Percentiles rank a stretch among this genome's conserved stretches.
phyloP scores from a whole-genome alignment of 1,140 invertebrate species.

The Trachymyrmex septentrionalis region DNA sequence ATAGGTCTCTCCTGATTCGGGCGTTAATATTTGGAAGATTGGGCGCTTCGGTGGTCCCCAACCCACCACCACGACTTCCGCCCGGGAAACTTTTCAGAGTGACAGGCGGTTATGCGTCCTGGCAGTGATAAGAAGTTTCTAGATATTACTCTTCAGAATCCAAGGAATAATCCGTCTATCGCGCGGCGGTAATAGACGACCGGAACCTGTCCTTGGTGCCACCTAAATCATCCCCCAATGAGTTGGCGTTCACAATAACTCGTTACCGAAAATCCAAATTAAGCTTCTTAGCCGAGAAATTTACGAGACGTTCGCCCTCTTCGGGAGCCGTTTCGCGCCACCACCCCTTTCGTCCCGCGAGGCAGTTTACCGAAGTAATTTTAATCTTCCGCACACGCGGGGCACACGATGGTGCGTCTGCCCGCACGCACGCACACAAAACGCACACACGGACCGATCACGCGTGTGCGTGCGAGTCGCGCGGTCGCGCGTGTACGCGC shows the following conservation, averaged over 20 bases:
- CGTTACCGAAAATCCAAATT: conserved; percentile 86
- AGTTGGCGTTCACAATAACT: conserved; percentile 84
- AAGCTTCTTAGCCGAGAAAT: conserved; percentile 87
- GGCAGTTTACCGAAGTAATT: conserved; percentile 85
- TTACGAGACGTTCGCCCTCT: conserved; percentile 81
- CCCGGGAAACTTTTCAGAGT: conserved; percentile 34
- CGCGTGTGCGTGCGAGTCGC: not conserved
- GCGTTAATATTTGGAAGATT: conserved; percentile 55
- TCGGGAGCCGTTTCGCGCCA: conserved; percentile 33
- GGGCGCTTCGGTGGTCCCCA: not conserved
- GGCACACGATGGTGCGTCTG: conserved; percentile 37
- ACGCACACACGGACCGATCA: not conserved
- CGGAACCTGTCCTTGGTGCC: conserved; percentile 72
- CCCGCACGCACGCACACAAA: conserved; percentile 60
- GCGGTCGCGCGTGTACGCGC: not conserved
- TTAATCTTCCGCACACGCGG: conserved; percentile 83
- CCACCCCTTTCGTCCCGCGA: conserved; percentile 57
- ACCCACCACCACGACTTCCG: conserved; percentile 27
- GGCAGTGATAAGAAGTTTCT: conserved; percentile 64
- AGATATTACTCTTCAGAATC: conserved; percentile 68
- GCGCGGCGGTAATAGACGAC: conserved; percentile 70
- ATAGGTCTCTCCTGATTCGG: conserved; percentile 31
- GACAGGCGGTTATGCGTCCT: conserved; percentile 51
- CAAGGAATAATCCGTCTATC: conserved; percentile 71
- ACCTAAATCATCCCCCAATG: conserved; percentile 79